Conservation (phyloP, 2,113 vertebrate species). For the Crocuta crocuta region DNA sequence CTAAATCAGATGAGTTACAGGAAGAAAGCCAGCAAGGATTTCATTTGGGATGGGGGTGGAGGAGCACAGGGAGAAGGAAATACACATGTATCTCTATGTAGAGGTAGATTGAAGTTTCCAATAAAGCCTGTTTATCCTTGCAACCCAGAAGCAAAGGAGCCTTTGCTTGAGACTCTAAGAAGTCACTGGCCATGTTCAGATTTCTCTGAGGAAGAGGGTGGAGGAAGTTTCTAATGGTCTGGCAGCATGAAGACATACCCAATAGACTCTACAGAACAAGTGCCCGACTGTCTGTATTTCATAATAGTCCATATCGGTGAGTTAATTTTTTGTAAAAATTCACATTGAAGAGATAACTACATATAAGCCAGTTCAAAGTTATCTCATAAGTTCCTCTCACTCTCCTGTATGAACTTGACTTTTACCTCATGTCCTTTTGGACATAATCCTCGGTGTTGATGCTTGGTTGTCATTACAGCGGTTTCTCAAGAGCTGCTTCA, state of each 20-base stretch:
- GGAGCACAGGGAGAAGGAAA: not conserved
- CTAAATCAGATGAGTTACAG: not conserved
- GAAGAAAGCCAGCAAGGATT: not conserved
- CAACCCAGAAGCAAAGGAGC: not conserved
- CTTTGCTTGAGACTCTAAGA: not conserved
- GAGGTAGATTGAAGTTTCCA: not conserved
- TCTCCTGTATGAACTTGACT: not conserved
- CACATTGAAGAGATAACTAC: not conserved
- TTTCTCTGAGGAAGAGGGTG: not conserved
- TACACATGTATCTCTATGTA: not conserved
- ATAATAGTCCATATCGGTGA: not conserved
- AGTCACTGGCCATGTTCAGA: not conserved
- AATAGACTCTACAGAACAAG: not conserved
- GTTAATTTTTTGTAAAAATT: conserved; percentile 2
- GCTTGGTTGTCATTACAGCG: not conserved
- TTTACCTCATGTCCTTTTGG: not conserved
- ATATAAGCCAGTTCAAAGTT: not conserved
- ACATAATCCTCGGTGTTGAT: not conserved
- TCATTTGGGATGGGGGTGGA: not conserved
- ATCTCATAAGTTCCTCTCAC: not conserved
- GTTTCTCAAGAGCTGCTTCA: not conserved
- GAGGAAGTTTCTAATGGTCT: not conserved
- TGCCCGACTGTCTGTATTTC: not conserved
- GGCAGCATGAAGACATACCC: not conserved
- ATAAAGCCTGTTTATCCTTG: not conserved